Conservation (phyloP, 2,113 vertebrate species). For the human region DNA sequence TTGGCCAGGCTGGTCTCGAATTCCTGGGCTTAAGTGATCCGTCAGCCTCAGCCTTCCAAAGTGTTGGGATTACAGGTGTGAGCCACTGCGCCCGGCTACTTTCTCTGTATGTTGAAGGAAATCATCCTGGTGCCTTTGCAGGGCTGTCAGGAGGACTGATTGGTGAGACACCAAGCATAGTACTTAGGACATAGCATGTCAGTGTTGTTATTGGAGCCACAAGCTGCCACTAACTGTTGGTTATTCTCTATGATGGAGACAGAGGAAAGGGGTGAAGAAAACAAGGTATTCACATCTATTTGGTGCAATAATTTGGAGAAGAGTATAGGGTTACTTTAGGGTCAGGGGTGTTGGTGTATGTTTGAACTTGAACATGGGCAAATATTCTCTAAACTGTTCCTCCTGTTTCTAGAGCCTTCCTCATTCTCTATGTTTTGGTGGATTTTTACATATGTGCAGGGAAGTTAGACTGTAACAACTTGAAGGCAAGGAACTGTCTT, state of each 20-base stretch:
- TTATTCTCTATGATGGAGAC: neutral
- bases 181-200: accelerated
- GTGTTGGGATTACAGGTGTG: too few species aligned
- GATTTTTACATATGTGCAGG: neutral
- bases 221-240: neutral
- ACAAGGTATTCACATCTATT: neutral
- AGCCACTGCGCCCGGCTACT: too few species aligned
- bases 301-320: neutral
- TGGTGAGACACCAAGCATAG: neutral
- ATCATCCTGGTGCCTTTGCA: neutral
- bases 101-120: neutral
- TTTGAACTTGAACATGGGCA: neutral
- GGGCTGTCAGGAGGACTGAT: neutral
- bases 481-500: neutral
- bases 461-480: neutral
- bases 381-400: neutral
- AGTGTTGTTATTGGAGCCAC: neutral
- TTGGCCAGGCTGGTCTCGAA: too few species aligned
- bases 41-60: too few species aligned
- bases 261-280: neutral
- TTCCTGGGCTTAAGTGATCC: too few species aligned
- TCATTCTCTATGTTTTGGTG: neutral
- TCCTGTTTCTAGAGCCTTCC: neutral
- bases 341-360: neutral
- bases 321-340: neutral